Percentiles rank a stretch among this genome's conserved stretches.
Conservation (phyloP, 2,113 vertebrate species). For the Opisthocomus hoazin region DNA sequence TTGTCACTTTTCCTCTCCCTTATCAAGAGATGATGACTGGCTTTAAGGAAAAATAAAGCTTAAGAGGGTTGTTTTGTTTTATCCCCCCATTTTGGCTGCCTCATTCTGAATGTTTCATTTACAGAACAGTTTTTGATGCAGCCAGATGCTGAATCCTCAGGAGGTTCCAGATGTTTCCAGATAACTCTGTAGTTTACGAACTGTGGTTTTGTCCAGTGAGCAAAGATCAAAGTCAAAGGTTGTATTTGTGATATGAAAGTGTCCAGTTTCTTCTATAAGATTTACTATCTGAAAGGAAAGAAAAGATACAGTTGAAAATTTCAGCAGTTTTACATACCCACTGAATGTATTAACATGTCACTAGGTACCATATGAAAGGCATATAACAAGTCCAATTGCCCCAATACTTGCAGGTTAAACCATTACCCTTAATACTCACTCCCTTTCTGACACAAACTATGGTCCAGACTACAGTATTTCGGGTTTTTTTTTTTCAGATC, state of each 20-base stretch:
- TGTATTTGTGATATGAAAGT: conserved; percentile 98
- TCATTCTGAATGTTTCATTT: conserved; percentile 70
- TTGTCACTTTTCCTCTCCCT: conserved; percentile 66
- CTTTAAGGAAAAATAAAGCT: conserved; percentile 76
- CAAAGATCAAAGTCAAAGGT: conserved; percentile 99
- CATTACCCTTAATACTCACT: background rate
- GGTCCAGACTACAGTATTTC: background rate
- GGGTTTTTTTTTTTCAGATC: background rate
- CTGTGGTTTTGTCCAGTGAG: conserved; percentile 95
- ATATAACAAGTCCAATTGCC: background rate
- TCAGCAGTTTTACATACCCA: background rate
- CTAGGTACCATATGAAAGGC: background rate
- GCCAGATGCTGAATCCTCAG: conserved; percentile 79
- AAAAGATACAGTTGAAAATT: conserved; percentile 7
- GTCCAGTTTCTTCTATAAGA: conserved; percentile 98
- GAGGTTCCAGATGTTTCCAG: conserved; percentile 90
- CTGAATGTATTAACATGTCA: background rate
- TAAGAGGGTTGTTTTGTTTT: conserved; percentile 60
- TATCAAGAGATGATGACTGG: conserved; percentile 74
- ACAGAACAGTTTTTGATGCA: conserved; percentile 69
- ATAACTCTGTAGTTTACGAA: conserved; percentile 97
- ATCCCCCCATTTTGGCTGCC: conserved; percentile 63
- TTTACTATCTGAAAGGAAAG: conserved; percentile 88
- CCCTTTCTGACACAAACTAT: background rate
- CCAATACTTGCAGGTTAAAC: background rate